phyloP scores from a whole-genome alignment of 2,888 invertebrate genomes.

The Ormyrus nitidulus region DNA sequence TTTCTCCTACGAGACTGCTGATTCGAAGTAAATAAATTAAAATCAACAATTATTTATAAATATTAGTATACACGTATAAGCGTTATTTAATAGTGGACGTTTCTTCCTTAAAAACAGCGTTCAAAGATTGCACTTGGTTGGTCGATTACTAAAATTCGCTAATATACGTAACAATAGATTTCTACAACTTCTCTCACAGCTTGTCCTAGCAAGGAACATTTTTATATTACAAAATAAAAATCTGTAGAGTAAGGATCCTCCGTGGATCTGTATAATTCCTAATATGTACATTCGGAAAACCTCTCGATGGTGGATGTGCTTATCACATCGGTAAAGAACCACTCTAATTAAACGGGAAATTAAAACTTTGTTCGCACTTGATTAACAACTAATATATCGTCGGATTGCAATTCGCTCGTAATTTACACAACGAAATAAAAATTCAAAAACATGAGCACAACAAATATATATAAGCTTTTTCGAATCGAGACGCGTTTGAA shows the following conservation, averaged over 20 bases:
- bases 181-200: conserved; percentile 27
- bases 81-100: conserved; percentile 40
- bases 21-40: conserved; percentile 36
- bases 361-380: too few relatives aligned
- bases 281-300: conserved; percentile 26
- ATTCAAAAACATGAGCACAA: too few relatives aligned
- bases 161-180: conserved; percentile 39
- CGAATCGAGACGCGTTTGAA: too few relatives aligned
- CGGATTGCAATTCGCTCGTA: too few relatives aligned
- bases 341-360: neutral
- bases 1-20: conserved; percentile 30
- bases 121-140: conserved; percentile 45
- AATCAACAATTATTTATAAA: conserved; percentile 41
- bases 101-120: conserved; percentile 29
- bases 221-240: conserved; percentile 48
- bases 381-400: too few relatives aligned
- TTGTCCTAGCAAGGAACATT: conserved; percentile 39
- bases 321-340: conserved; percentile 15
- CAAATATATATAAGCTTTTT: too few relatives aligned
- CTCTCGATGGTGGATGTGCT: neutral
- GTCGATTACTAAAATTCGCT: conserved; percentile 33
- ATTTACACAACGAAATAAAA: too few relatives aligned
- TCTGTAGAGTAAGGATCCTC: conserved; percentile 25
- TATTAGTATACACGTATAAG: conserved; percentile 32
- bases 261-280: neutral